These are phyloP conservation scores for Helarctos malayanus DNA, from an alignment of 2,797 vertebrate species.

Conservation along the genomic window DNA sequence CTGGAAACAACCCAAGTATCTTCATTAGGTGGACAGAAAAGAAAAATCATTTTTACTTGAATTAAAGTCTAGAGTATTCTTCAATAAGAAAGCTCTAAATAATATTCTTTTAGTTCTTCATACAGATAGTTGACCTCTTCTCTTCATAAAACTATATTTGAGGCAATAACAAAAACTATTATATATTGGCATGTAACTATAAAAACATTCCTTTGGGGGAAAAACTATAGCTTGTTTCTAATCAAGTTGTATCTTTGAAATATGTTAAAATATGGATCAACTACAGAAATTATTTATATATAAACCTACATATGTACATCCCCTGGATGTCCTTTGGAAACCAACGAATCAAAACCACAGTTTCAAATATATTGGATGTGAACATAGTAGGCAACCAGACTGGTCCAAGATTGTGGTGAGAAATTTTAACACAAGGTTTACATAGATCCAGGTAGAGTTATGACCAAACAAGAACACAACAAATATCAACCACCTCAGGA, in stretches of 20 bases:
- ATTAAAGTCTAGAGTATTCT: background rate
- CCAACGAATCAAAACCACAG: background rate
- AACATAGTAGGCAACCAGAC: background rate
- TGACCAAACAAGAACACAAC: background rate
- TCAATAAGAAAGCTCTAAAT: background rate
- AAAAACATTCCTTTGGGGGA: background rate
- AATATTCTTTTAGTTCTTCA: background rate
- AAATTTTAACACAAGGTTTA: background rate
- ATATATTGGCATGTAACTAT: background rate
- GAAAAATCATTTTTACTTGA: background rate
- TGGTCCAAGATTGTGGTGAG: background rate
- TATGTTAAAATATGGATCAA: background rate
- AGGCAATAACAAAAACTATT: background rate
- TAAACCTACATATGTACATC: rapidly evolving
- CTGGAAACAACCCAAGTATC: background rate
- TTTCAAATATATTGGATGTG: background rate
- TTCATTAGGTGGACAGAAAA: background rate
- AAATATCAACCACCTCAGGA: background rate
- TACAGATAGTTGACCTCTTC: background rate
- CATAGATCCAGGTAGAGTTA: background rate
- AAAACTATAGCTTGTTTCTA: background rate
- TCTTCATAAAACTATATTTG: background rate
- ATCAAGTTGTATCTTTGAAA: background rate
- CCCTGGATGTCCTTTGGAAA: background rate
- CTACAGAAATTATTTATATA: background rate